These are phyloP conservation scores for Drosophila grimshawi DNA, from an alignment of 1,140 invertebrate genomes.

Conservation along the genomic window DNA sequence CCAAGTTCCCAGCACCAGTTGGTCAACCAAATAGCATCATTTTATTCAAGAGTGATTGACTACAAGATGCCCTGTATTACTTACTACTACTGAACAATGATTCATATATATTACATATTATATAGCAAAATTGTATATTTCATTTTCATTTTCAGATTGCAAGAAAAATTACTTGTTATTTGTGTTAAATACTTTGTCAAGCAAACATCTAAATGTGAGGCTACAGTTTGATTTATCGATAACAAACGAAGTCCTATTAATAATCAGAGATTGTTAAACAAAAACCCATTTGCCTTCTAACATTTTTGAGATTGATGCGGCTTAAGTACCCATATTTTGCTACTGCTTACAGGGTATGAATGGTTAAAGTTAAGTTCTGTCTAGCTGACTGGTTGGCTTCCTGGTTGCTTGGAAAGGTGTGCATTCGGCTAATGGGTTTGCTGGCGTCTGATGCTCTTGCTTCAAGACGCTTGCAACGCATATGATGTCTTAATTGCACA, in stretches of 20 bases:
- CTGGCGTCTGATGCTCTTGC: slow-evolving; percentile 11
- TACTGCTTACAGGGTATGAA: slow-evolving; percentile 7
- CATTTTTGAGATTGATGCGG: too few species aligned
- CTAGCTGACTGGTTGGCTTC: slow-evolving; percentile 6
- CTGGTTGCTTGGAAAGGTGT: slow-evolving; percentile 46
- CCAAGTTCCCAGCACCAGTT: slow-evolving; percentile 6
- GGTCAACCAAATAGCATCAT: slow-evolving; percentile 15
- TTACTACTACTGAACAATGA: too few species aligned
- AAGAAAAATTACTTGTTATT: too few species aligned
- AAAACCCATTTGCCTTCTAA: too few species aligned
- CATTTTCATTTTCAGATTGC: too few species aligned
- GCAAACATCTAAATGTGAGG: too few species aligned
- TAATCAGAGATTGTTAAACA: too few species aligned
- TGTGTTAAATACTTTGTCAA: too few species aligned
- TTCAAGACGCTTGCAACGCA: slow-evolving; percentile 62
- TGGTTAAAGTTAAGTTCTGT: slow-evolving; percentile 12
- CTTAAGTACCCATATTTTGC: neutral
- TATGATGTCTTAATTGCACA: slow-evolving; percentile 81
- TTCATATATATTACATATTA: too few species aligned
- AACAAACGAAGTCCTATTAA: too few species aligned
- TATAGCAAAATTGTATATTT: neutral
- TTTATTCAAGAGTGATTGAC: neutral
- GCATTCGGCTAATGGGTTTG: slow-evolving; percentile 71
- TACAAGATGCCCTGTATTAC: neutral
- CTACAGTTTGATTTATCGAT: too few species aligned